Evolutionary conservation across 2,113 vertebrate species (phyloP), one percentile per base, ranked within the genome.

Genomic region (Pelmatolapia mariae): DNA sequence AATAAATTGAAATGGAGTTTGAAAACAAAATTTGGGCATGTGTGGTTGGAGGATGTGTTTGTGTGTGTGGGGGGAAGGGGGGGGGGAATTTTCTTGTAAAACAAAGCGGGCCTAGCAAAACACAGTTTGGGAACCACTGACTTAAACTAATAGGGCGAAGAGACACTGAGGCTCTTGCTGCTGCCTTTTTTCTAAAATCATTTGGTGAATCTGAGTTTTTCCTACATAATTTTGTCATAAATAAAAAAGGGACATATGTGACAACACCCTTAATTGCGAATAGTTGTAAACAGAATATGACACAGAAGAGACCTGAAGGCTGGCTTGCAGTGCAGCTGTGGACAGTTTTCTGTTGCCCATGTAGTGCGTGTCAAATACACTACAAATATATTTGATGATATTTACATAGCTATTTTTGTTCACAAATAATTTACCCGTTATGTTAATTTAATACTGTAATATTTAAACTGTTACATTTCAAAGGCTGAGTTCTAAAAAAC

Each of bases 251-350:
- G 97, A 97, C 97, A 97, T 97, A 97, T 96, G 93, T 97, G 97
- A 98, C 97, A 96, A 97, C 96, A 97, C 96, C 96, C 97, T 96
- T 97, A 97, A 96, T 97, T 95, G 97, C 95, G 96, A 97, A 96
- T 97, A 97, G 96, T 97, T 98, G 97, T 98, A 98, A 98, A 98
- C 97, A 98, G 97, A 96, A 97, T 97, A 97, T 96, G 97, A 97
- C 95, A 38, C 38, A 85, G 81, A 87, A 82, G 80, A 52, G 11
- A 81, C 85, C 57, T 12, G 22, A 19, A 52, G 87, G 86, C 89
- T 87, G 76, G 57, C 84, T 86, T 85, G 84, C 88, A 81, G 16
- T 59, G 86, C 88, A 86, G 87, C 88, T 33, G 2, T 18, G 81
- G 83, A 87, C 45, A n/a, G 81, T 59, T 52, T 90, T 83, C 82